phyloP scores from a whole-genome alignment of 1,140 invertebrate species.

The Eufriesea mexicana region DNA sequence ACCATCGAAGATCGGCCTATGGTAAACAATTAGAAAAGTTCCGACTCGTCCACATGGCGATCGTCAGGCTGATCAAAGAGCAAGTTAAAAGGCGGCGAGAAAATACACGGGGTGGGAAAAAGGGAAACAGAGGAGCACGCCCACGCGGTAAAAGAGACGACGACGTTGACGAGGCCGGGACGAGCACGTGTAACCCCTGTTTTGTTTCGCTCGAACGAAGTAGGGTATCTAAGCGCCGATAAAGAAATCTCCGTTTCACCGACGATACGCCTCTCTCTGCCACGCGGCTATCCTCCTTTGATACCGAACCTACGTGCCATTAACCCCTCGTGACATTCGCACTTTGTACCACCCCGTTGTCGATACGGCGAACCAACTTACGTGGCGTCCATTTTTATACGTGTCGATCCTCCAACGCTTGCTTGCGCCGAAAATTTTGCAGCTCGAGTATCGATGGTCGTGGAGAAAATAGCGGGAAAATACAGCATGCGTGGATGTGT shows the following conservation, averaged over 20 bases:
- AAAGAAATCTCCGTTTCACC: constrained; percentile 62
- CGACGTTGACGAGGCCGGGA: constrained; percentile 19
- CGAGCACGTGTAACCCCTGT: constrained; percentile 52
- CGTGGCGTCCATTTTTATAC: background rate
- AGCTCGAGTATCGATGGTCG: no score
- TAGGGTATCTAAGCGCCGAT: constrained; percentile 68
- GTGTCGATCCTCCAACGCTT: no score
- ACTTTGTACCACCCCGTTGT: constrained; percentile 34
- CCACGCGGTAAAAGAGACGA: constrained; percentile 41
- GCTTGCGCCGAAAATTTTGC: no score
- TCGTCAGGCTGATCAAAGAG: constrained; percentile 23
- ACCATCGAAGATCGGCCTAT: background rate
- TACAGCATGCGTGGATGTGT: no score
- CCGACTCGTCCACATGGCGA: background rate
- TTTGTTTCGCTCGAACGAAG: constrained; percentile 59
- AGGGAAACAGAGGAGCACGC: background rate
- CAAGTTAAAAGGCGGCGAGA: background rate
- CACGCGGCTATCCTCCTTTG: constrained; percentile 14
- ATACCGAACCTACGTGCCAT: constrained; percentile 44
- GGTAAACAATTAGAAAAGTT: constrained; percentile 9
- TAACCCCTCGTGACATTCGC: constrained; percentile 52
- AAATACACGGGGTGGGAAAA: constrained; percentile 16
- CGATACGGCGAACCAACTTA: constrained; percentile 18
- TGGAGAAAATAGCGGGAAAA: no score
- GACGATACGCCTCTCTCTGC: constrained; percentile 37